phyloP scores from a whole-genome alignment of 2,797 vertebrate genomes.

The Pantherophis alleghaniensis region DNA sequence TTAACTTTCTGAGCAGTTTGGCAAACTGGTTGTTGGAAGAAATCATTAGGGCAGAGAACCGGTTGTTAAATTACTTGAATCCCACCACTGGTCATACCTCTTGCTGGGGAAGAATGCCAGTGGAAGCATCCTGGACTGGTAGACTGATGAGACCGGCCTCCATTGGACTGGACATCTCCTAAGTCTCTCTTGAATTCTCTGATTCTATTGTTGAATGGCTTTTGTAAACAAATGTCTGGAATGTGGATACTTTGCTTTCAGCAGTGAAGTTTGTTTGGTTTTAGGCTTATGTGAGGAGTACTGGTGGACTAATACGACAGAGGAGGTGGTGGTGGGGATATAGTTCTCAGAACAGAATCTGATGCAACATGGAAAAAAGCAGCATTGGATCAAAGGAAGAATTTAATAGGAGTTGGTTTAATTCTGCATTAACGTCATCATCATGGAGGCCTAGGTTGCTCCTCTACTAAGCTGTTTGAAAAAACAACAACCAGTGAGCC shows the following conservation, averaged over 20 bases:
- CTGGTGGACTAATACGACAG: background rate
- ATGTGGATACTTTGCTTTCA: constrained; percentile 27
- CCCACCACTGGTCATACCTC: background rate
- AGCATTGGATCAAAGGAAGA: constrained; percentile 21
- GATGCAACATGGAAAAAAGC: background rate
- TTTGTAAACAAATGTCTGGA: constrained; percentile 18
- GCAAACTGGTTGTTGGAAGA: too few species aligned
- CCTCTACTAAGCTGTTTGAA: background rate
- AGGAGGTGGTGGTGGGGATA: background rate
- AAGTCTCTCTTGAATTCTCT: constrained; percentile 15
- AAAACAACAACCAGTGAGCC: background rate
- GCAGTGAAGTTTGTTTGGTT: constrained; percentile 21
- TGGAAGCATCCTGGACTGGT: background rate
- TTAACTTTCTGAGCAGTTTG: too few species aligned
- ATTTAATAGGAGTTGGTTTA: background rate
- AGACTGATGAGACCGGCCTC: background rate
- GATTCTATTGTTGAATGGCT: constrained; percentile 21
- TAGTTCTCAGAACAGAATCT: background rate
- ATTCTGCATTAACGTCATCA: background rate
- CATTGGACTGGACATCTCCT: background rate
- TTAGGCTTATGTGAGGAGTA: background rate
- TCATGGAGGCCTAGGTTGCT: background rate
- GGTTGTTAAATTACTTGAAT: too few species aligned
- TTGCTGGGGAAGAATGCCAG: background rate
- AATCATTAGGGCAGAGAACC: too few species aligned